Evolutionary conservation across 2,113 vertebrate species (phyloP).

Genomic region (Sander lucioperca): DNA sequence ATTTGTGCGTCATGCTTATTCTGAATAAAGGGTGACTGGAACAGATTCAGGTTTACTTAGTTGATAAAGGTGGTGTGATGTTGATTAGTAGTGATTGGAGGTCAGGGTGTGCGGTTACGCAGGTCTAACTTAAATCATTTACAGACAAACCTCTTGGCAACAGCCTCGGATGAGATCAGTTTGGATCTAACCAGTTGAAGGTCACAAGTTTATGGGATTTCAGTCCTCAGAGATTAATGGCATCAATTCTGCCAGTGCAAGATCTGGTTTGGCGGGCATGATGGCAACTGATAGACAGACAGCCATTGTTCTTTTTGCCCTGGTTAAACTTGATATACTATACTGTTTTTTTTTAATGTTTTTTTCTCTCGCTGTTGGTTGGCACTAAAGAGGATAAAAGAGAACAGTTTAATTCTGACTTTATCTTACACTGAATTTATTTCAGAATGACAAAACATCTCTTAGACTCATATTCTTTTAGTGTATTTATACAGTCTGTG

Average conservation of each 20-base stretch:
- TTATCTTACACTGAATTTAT: neutral
- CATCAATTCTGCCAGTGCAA: neutral
- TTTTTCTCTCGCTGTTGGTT: neutral
- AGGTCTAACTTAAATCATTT: conserved; percentile 65
- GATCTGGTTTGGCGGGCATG: neutral
- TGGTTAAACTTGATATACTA: neutral
- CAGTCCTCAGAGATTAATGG: conserved; percentile 9
- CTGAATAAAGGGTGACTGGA: neutral
- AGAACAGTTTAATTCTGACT: neutral
- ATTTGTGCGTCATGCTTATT: neutral
- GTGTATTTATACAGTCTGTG: neutral
- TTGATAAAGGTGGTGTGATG: neutral
- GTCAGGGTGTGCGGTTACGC: conserved; percentile 29
- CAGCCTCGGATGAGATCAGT: conserved; percentile 54
- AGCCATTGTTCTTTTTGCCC: neutral
- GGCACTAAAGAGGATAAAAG: neutral
- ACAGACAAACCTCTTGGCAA: conserved; percentile 44
- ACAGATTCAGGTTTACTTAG: neutral
- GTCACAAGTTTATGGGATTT: conserved; percentile 50
- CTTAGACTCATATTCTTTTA: neutral
- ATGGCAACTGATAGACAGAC: neutral
- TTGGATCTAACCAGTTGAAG: conserved; percentile 7
- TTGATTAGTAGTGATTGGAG: conserved; percentile 45
- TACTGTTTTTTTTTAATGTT: neutral
- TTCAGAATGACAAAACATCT: neutral